Evolutionary conservation across 2,113 vertebrate genomes (phyloP).

Genomic region (Todiramphus chloris): DNA sequence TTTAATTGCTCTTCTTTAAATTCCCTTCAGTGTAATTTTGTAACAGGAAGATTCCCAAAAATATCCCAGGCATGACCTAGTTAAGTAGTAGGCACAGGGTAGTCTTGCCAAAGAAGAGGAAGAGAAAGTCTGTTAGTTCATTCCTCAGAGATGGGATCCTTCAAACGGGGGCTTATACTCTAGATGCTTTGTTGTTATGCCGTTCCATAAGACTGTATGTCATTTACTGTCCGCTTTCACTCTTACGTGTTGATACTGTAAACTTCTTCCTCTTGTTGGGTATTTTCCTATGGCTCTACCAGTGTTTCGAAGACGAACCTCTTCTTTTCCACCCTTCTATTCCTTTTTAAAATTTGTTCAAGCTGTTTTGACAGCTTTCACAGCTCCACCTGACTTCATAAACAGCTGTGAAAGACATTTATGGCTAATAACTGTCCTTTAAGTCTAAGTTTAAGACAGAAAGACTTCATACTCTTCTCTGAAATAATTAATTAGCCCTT

Average conservation of each 20-base stretch:
- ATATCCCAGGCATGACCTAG: slow-evolving; percentile 47
- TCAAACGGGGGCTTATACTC: neutral
- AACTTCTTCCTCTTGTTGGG: neutral
- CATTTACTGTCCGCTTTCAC: neutral
- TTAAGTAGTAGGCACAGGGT: neutral
- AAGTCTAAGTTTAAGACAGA: neutral
- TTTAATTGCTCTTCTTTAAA: slow-evolving; percentile 60
- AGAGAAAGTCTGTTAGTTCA: neutral
- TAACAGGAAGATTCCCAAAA: slow-evolving; percentile 49
- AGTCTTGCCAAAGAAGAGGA: neutral
- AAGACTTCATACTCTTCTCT: neutral
- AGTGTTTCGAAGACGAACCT: neutral
- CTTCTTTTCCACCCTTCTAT: neutral
- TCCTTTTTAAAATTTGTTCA: neutral
- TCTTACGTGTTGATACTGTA: neutral
- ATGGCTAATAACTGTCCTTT: neutral
- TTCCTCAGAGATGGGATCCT: neutral
- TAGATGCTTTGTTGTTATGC: neutral
- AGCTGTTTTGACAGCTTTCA: neutral
- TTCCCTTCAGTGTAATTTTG: slow-evolving; percentile 49
- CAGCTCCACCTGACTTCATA: neutral
- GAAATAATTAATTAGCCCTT: neutral
- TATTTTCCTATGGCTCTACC: neutral
- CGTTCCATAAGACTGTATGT: neutral
- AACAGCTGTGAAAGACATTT: neutral